These are phyloP conservation scores for Limnothrissa miodon DNA, from an alignment of 2,113 vertebrate genomes.

Conservation along the genomic window DNA sequence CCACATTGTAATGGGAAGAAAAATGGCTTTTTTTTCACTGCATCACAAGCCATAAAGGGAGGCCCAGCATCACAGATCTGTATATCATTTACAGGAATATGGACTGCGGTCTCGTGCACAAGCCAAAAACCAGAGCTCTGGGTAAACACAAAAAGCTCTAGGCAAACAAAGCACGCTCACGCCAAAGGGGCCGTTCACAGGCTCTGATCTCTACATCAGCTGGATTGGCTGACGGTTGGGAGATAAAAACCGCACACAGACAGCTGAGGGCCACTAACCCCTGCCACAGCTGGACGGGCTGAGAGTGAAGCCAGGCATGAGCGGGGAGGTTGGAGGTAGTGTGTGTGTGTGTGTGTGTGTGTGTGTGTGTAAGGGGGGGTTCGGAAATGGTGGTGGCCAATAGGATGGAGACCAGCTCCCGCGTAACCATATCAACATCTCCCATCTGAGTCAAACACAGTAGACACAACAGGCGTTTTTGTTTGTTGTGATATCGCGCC, in stretches of 20 bases:
- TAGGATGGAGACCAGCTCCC: background rate
- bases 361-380: background rate
- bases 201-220: background rate
- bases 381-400: background rate
- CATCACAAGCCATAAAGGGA: background rate
- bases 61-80: background rate
- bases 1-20: background rate
- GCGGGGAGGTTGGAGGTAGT: background rate
- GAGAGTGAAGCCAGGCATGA: background rate
- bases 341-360: background rate
- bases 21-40: background rate
- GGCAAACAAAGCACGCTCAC: slow-evolving; percentile 7
- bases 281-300: background rate
- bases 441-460: slow-evolving; percentile 15
- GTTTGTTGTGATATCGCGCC: slow-evolving; percentile 20
- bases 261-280: background rate
- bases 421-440: background rate
- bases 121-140: background rate
- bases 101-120: background rate
- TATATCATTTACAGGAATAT: background rate
- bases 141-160: background rate
- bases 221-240: background rate
- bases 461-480: background rate
- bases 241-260: background rate
- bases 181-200: background rate